Evolutionary conservation across 2,888 invertebrate species (phyloP), one percentile per base, ranked within the genome.

Genomic region (Cryptophagus acutangulus): DNA sequence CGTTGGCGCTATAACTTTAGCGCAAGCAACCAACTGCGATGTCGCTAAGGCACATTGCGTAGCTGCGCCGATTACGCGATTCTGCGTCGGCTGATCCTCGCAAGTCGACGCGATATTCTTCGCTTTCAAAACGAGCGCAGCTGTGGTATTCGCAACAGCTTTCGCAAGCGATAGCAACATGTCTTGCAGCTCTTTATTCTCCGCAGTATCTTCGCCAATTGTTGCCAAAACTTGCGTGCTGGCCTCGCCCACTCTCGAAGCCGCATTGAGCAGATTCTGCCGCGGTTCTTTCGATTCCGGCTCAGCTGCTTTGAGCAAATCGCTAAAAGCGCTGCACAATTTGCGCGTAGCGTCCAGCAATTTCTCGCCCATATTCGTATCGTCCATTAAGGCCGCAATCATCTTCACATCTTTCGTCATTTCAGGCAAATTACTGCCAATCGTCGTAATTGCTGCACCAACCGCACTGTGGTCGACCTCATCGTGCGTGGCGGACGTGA

Each of bases 1-100:
- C 0, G 90, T 89, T 0, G 89, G 87, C 0, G 90, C 89, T 3
- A 91, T 88, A 38, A 91, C 88, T 76, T 96, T 95, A 12, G 97
- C 90, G 62, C 95, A 95, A 0, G 96, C 96, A 0, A 99, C 97
- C 2, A 99, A 76, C 63, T 97, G 96, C 26, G 96, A 96, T 3
- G 99, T 97, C 3, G 96, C 93, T 28, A 97, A 73, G 1, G 99
- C 99, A 67, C 95, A 95, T 66, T 94, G 87, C 0, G 96, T 96
- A 1, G 99, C 99, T 0, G 94, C 90, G 1, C 90, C 88, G 54
- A 99, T 96, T 33, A 97, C 92, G 56, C 77, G 76, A 67, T 90
- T 89, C 71, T 91, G 89, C 17, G 82, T 79, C 24, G 79, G 82
- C 49, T 86, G 85, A 55, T 88, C 87, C 33, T 81, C 79, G 61